Evolutionary conservation across 2,113 vertebrate species (phyloP).

Genomic region (Pimephales promelas): DNA sequence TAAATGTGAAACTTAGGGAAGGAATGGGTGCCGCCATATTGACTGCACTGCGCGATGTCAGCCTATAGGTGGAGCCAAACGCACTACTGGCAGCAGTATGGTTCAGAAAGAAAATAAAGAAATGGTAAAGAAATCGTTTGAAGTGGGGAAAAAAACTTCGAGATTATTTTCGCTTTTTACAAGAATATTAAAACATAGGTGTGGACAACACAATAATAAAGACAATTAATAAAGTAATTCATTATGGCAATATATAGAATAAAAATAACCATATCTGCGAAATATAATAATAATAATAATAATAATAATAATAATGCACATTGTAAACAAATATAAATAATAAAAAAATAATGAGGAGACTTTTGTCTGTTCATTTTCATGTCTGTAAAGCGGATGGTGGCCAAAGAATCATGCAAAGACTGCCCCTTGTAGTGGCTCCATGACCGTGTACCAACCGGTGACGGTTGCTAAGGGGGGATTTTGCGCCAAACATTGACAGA

Average conservation of each 20-base stretch:
- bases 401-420: too few species aligned
- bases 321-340: background rate
- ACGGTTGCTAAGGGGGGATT: slow-evolving; percentile 75
- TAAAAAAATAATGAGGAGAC: background rate
- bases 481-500: slow-evolving; percentile 56
- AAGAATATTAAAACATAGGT: background rate
- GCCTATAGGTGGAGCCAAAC: slow-evolving; percentile 18
- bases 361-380: background rate
- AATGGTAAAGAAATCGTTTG: background rate
- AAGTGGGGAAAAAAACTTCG: background rate
- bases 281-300: background rate
- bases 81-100: background rate
- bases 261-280: background rate
- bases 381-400: slow-evolving; percentile 20
- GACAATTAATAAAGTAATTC: background rate
- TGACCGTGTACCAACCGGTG: slow-evolving; percentile 42
- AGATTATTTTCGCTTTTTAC: background rate
- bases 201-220: background rate
- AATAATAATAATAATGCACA: background rate
- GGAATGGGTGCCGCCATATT: slow-evolving; percentile 40
- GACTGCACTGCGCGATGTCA: background rate
- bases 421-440: background rate
- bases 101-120: too few species aligned
- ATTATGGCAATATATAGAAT: background rate
- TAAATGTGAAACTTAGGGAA: background rate